A percentile compares a stretch with the other conserved stretches of the same genome.
These are phyloP conservation scores for Sebastes kiyomatsui DNA, from an alignment of 2,797 vertebrate genomes.

Conservation along the genomic window DNA sequence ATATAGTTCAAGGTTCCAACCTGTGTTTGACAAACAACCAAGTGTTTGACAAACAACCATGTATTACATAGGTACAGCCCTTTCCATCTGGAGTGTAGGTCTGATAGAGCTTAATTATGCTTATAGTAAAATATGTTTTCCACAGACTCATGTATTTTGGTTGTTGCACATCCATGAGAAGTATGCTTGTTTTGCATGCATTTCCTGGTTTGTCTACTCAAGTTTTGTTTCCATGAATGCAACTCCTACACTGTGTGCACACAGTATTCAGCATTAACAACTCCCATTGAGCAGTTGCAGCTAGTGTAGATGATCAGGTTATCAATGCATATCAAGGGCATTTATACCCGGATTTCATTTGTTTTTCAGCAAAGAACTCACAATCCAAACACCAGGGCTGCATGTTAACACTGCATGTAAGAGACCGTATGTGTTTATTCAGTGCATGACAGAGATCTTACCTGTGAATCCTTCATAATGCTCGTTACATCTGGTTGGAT, in stretches of 20 bases:
- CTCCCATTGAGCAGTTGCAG: background rate
- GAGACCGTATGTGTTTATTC: background rate
- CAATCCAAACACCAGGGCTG: background rate
- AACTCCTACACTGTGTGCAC: background rate
- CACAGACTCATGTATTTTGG: background rate
- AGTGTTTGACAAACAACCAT: slow-evolving; percentile 34
- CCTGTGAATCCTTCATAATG: slow-evolving; percentile 97
- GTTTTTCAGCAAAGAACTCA: background rate
- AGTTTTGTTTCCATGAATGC: background rate
- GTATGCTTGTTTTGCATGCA: background rate
- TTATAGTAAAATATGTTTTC: background rate
- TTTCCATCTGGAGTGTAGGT: background rate
- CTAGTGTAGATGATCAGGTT: background rate
- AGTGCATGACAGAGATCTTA: slow-evolving; percentile 48
- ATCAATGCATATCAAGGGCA: background rate
- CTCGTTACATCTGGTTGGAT: slow-evolving; percentile 98
- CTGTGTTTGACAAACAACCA: slow-evolving; percentile 72
- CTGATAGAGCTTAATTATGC: background rate
- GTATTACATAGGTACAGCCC: background rate
- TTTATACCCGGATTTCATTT: background rate
- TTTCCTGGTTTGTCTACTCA: background rate
- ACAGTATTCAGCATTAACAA: background rate
- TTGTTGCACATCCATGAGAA: background rate
- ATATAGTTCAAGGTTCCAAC: slow-evolving; percentile 98
- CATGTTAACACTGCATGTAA: background rate